phyloP scores from a whole-genome alignment of 1,140 invertebrate genomes.

The Monochamus saltuarius region DNA sequence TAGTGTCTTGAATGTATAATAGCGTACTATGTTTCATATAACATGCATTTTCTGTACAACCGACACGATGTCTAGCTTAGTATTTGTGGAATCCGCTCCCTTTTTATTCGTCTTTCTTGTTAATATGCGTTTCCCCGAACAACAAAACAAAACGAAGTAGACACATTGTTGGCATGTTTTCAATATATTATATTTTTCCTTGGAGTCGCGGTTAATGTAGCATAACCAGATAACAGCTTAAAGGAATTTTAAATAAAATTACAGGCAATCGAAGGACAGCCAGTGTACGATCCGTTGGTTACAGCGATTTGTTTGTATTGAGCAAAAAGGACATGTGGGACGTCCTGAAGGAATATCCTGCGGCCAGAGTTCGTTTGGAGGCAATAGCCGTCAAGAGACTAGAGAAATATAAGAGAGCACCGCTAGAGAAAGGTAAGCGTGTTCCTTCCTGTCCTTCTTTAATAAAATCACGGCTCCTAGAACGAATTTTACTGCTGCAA shows the following conservation, averaged over 20 bases:
- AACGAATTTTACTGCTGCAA: too few relatives aligned
- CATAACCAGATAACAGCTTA: not conserved
- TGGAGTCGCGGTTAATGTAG: conserved; percentile 1
- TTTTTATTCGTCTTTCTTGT: too few relatives aligned
- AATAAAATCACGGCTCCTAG: too few relatives aligned
- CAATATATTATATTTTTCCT: conserved; percentile 6
- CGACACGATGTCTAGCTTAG: too few relatives aligned
- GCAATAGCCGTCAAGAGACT: conserved; percentile 95
- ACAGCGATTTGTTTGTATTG: conserved; percentile 97
- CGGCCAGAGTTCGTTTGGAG: conserved; percentile 92
- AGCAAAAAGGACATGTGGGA: conserved; percentile 99
- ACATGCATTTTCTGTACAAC: too few relatives aligned
- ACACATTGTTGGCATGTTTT: conserved; percentile 11
- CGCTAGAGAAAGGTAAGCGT: conserved; percentile 80
- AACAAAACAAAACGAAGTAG: not conserved
- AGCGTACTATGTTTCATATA: too few relatives aligned
- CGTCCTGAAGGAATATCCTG: conserved; percentile 97
- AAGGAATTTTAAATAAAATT: conserved; percentile 10
- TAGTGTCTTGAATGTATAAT: too few relatives aligned
- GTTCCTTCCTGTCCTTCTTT: conserved; percentile 15
- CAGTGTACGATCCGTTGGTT: conserved; percentile 94
- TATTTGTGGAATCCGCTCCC: too few relatives aligned
- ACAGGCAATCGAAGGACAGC: conserved; percentile 94
- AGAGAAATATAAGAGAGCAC: conserved; percentile 93
- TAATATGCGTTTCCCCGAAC: not conserved